Evolutionary conservation across 2,113 vertebrate genomes (phyloP).

Genomic region (Gymnocephalus cernua): DNA sequence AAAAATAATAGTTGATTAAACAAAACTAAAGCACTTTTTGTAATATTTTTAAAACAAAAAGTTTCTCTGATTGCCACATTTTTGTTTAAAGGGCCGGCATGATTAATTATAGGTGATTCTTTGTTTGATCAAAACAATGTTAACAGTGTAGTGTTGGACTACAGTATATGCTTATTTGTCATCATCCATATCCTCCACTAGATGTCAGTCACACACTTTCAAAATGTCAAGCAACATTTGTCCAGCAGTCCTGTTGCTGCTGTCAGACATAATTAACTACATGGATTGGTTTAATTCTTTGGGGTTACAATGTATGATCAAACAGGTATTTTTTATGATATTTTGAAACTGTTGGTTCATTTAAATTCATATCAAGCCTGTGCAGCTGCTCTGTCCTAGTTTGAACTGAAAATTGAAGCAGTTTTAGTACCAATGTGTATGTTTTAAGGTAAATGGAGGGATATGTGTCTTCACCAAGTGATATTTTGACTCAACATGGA

Average conservation of each 20-base stretch:
- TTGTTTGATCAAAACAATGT: neutral
- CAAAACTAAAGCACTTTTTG: neutral
- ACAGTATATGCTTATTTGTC: neutral
- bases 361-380: neutral
- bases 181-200: constrained; percentile 64
- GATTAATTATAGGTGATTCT: neutral
- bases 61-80: neutral
- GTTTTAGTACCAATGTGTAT: neutral
- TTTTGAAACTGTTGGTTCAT: neutral
- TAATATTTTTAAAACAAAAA: neutral
- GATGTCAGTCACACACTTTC: constrained; percentile 75
- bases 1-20: neutral
- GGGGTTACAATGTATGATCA: neutral
- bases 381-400: neutral
- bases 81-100: neutral
- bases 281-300: neutral
- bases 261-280: neutral
- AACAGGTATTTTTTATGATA: constrained; percentile 10
- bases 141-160: neutral
- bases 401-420: neutral
- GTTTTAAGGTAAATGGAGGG: neutral
- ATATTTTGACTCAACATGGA: neutral
- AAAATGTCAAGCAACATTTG: neutral
- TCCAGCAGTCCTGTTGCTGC: neutral
- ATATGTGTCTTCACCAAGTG: constrained; percentile 16